A percentile compares a stretch with the other conserved stretches of the same genome.
phyloP scores from a whole-genome alignment of 2,888 invertebrate species.

The Minunthozetes semirufus region DNA sequence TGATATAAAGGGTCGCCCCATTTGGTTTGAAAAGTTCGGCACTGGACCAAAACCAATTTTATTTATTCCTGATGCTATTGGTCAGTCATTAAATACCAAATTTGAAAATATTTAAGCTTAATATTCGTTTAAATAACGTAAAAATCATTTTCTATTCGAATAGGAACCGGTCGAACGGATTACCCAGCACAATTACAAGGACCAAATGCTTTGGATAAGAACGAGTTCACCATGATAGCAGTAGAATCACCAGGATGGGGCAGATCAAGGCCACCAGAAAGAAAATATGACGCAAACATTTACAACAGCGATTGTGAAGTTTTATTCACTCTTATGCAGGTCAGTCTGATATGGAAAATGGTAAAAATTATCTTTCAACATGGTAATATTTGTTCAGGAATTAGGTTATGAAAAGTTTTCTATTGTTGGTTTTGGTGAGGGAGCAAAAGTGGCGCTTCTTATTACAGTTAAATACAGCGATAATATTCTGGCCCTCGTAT shows the following conservation, averaged over 20 bases:
- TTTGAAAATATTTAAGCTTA: neutral
- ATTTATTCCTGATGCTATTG: constrained; percentile 65
- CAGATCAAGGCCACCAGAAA: constrained; percentile 10
- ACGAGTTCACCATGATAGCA: constrained; percentile 8
- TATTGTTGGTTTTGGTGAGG: constrained; percentile 50
- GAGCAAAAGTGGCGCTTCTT: constrained; percentile 48
- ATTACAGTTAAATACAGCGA: constrained; percentile 46
- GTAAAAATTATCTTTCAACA: neutral
- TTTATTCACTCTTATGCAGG: constrained; percentile 20
- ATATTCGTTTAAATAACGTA: too few species aligned
- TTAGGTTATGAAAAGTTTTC: constrained; percentile 42
- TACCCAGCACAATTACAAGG: neutral
- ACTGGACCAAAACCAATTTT: constrained; percentile 58
- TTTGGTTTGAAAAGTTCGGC: constrained; percentile 61
- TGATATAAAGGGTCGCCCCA: constrained; percentile 55
- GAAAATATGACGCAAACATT: constrained; percentile 1
- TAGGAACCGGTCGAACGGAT: neutral
- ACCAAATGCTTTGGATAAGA: neutral
- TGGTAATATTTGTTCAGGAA: neutral
- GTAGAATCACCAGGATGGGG: constrained; percentile 35
- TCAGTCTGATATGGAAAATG: too few species aligned
- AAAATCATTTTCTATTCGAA: too few species aligned
- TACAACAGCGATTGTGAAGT: constrained; percentile 7
- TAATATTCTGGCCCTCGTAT: constrained; percentile 38
- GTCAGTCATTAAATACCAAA: neutral